Conservation (phyloP, 2,888 invertebrate species). For the Isotomurus palustris region DNA sequence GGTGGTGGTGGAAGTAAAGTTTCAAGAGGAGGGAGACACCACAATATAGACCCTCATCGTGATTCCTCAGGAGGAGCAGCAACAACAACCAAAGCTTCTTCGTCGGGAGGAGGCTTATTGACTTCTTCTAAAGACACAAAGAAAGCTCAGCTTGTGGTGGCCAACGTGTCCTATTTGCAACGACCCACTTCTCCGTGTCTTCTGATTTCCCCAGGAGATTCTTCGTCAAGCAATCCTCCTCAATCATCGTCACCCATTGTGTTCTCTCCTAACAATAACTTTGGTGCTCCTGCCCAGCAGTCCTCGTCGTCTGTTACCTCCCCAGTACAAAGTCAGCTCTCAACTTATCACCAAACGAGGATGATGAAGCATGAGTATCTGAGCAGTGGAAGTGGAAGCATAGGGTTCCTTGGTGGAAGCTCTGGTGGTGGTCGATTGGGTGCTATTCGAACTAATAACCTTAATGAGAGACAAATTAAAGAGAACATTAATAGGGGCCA, state of each 20-base stretch:
- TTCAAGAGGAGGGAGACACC: conserved; percentile 22
- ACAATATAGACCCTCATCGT: conserved; percentile 7
- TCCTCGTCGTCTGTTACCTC: neutral
- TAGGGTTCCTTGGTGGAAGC: neutral
- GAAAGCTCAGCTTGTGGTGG: conserved; percentile 41
- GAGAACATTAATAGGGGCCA: neutral
- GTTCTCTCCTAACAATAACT: conserved; percentile 8
- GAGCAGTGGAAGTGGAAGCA: too few species aligned
- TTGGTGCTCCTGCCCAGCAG: neutral
- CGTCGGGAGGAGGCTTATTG: too few species aligned
- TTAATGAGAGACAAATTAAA: neutral
- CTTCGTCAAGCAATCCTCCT: conserved; percentile 15
- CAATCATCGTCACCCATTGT: conserved; percentile 28
- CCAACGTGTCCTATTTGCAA: conserved; percentile 41
- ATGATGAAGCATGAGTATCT: conserved; percentile 1
- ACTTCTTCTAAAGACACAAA: conserved; percentile 12
- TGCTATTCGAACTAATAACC: conserved; percentile 1
- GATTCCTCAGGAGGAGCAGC: neutral
- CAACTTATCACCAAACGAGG: too few species aligned
- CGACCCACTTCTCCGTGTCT: conserved; percentile 43
- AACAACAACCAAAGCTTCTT: conserved; percentile 13
- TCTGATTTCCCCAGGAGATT: conserved; percentile 4
- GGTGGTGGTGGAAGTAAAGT: conserved; percentile 21
- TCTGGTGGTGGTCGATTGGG: conserved; percentile 4
- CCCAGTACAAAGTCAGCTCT: neutral